phyloP scores from a whole-genome alignment of 1,140 invertebrate genomes.

The Diachasma alloeum region DNA sequence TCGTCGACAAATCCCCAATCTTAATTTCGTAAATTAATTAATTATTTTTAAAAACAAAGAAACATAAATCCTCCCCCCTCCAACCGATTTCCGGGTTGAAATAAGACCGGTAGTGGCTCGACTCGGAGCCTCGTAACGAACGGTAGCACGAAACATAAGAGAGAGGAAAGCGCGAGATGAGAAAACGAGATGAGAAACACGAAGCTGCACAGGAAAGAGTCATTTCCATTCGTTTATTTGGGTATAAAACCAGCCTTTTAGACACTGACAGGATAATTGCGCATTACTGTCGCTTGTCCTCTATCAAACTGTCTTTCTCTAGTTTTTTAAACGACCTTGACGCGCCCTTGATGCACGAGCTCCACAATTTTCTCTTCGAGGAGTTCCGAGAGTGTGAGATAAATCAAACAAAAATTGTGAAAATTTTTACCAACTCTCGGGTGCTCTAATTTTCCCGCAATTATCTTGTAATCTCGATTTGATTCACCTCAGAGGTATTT shows the following conservation, averaged over 20 bases:
- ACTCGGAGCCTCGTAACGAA: neutral
- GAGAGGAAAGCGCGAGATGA: neutral
- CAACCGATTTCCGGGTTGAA: neutral
- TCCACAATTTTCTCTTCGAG: neutral
- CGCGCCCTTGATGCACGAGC: conserved; percentile 17
- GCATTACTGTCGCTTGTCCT: conserved; percentile 1
- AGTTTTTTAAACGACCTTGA: conserved; percentile 20
- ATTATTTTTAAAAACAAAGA: too few relatives aligned
- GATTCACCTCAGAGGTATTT: too few relatives aligned
- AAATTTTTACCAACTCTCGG: too few relatives aligned
- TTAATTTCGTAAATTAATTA: too few relatives aligned
- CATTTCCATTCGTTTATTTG: neutral
- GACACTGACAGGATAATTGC: neutral
- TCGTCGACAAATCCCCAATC: too few relatives aligned
- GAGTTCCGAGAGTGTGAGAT: too few relatives aligned
- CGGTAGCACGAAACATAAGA: conserved; percentile 12
- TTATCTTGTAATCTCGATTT: too few relatives aligned
- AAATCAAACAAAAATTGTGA: too few relatives aligned
- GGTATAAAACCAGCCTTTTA: conserved; percentile 1
- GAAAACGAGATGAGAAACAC: neutral
- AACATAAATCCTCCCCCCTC: too few relatives aligned
- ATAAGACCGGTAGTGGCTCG: neutral
- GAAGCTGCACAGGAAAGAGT: neutral
- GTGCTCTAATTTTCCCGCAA: too few relatives aligned
- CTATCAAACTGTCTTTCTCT: conserved; percentile 3